phyloP scores from a whole-genome alignment of 2,113 vertebrate species.

The Sarotherodon lohbergeri region DNA sequence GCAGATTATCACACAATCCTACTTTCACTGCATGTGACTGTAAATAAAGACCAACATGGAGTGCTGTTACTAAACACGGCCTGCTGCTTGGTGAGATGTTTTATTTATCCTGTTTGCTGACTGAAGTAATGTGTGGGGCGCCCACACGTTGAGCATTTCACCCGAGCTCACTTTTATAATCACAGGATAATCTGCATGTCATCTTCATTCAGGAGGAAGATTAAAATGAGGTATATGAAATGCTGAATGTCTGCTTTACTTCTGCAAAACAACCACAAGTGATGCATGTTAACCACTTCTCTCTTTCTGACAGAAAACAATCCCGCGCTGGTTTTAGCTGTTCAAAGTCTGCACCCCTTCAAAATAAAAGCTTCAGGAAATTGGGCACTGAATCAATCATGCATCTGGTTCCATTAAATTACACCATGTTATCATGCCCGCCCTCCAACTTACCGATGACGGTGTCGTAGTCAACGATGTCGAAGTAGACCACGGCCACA shows the following conservation, averaged over 20 bases:
- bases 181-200: neutral
- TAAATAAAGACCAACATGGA: neutral
- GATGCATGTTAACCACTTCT: neutral
- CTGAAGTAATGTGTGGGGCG: accelerated
- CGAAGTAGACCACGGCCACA: slow-evolving; percentile 93
- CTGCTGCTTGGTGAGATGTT: neutral
- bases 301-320: neutral
- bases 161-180: accelerated
- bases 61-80: accelerated
- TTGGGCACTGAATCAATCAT: neutral
- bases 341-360: neutral
- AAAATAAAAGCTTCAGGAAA: neutral
- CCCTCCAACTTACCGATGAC: slow-evolving; percentile 81
- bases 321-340: accelerated
- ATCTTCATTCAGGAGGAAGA: neutral
- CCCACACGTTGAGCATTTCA: accelerated
- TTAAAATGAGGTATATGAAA: neutral
- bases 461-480: slow-evolving; percentile 91
- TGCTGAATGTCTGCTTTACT: neutral
- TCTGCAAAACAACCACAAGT: neutral
- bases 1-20: neutral
- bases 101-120: neutral
- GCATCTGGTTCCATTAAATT: neutral
- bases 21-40: neutral
- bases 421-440: neutral